Evolutionary conservation across 2,113 vertebrate genomes (phyloP).

Genomic region (Perca fluviatilis): DNA sequence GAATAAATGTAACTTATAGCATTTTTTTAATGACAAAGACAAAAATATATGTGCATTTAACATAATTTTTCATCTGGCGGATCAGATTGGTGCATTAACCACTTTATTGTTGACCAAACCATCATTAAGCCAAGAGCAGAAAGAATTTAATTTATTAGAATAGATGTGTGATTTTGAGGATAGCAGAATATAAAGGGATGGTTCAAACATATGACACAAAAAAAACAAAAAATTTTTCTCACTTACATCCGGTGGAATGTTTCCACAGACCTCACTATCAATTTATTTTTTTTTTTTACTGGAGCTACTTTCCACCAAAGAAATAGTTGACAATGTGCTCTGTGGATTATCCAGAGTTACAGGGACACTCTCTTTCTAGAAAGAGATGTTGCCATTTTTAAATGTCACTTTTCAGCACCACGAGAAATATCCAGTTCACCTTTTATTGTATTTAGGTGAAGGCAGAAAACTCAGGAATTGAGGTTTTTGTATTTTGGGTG

Average conservation of each 20-base stretch:
- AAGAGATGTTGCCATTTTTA: not conserved
- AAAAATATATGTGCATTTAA: not conserved
- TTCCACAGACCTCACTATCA: not conserved
- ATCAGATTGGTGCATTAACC: not conserved
- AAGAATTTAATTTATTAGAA: not conserved
- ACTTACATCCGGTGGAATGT: not conserved
- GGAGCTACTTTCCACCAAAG: not conserved
- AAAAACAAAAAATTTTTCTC: not conserved
- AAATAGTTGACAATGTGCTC: not conserved
- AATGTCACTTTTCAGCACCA: not conserved
- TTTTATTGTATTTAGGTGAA: not conserved
- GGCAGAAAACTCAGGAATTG: not conserved
- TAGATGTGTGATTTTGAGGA: not conserved
- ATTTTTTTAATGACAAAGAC: not conserved
- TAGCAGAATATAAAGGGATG: not conserved
- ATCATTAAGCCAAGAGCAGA: not conserved
- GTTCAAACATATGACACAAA: not conserved
- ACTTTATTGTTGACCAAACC: not conserved
- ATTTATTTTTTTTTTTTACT: not conserved
- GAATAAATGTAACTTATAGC: too few relatives aligned
- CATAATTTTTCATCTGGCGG: not conserved
- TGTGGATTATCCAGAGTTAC: not conserved
- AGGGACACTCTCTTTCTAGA: not conserved
- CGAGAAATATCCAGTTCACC: not conserved
- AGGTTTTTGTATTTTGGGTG: not conserved